Base-by-base conservation (phyloP, 2,797 vertebrate genomes). In the Cossypha heuglini region DNA sequence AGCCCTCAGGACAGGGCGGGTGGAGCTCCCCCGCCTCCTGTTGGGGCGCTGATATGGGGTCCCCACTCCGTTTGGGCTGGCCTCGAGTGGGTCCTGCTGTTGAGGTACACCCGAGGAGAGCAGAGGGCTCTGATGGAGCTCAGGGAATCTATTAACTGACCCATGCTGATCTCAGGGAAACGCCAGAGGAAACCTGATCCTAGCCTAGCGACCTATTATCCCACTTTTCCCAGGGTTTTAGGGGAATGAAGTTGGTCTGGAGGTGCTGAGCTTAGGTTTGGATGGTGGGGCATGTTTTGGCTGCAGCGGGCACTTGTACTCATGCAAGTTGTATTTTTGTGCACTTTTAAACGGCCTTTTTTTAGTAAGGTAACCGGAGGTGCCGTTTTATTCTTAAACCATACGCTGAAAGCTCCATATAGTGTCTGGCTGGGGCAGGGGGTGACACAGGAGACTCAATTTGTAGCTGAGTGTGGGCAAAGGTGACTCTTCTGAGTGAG, bases 391-490 rank as follows among this genome's bases (percentile, higher is more conserved):
- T 16, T 29, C 3, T 26, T 43, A 19, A 38, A 13, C 28, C 1
- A 0, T 48, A 19, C 3, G 9, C 20, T 31, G 5, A 19, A 37
- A 38, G n/a, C 25, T 54, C 58, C 2, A 0, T 1, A 3, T 42
- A 29, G 42, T 10, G 16, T 17, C 10, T 18, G 28, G 28, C 29
- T 48, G 37, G 28, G 4, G 4, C 3, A 18, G 13, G 7, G 14
- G n/a, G 16, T 59, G 52, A 26, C 31, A 42, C 5, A 5, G 45
- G 49, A 33, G 33, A 4, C 16, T 52, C 15, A 3, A 3, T 6
- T 37, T 3, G 2, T 33, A 4, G 15, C 6, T 21, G 10, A 18
- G 15, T 13, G 6, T 17, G 13, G 37, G 15, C 13, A 55, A 46
- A 63, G 45, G n/a, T n/a, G 71, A 42, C 16, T 16, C 14, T 54